Evolutionary conservation across 2,797 vertebrate genomes (phyloP).

Genomic region (Apogon talboti): DNA sequence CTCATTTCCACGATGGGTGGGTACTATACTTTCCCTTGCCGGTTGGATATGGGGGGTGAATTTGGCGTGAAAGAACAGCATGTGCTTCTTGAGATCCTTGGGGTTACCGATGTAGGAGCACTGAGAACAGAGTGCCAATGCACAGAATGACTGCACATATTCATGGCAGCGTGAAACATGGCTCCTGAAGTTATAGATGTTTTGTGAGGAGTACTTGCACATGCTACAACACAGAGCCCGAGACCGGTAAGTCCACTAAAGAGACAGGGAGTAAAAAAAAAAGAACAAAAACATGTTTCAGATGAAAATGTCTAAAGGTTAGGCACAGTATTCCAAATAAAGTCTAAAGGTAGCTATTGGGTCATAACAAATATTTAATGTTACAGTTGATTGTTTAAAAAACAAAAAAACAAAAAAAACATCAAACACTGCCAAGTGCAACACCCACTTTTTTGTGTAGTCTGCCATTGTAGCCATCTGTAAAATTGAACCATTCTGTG

Average conservation of each 20-base stretch:
- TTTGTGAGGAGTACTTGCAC: conserved; percentile 93
- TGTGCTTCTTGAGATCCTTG: conserved; percentile 89
- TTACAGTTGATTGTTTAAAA: not conserved
- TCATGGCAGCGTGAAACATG: conserved; percentile 91
- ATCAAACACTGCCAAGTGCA: not conserved
- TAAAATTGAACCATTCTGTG: conserved; percentile 93
- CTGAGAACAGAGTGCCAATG: conserved; percentile 89
- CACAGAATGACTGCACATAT: conserved; percentile 88
- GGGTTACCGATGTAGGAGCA: conserved; percentile 90
- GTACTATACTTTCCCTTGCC: conserved; percentile 37
- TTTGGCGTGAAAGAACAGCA: conserved; percentile 88
- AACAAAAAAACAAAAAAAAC: not conserved
- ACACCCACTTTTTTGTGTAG: conserved; percentile 81
- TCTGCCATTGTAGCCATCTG: conserved; percentile 86
- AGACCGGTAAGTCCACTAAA: conserved; percentile 92
- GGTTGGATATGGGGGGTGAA: conserved; percentile 49
- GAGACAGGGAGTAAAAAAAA: not conserved
- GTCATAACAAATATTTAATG: not conserved
- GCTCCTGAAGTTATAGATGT: conserved; percentile 89
- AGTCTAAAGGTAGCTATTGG: not conserved
- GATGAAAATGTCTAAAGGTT: not conserved
- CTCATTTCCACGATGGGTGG: conserved; percentile 65
- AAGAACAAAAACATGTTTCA: not conserved
- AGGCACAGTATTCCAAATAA: not conserved
- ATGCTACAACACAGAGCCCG: conserved; percentile 91